Conservation (phyloP, 2,888 invertebrate genomes). For the Oeneis ivallda region DNA sequence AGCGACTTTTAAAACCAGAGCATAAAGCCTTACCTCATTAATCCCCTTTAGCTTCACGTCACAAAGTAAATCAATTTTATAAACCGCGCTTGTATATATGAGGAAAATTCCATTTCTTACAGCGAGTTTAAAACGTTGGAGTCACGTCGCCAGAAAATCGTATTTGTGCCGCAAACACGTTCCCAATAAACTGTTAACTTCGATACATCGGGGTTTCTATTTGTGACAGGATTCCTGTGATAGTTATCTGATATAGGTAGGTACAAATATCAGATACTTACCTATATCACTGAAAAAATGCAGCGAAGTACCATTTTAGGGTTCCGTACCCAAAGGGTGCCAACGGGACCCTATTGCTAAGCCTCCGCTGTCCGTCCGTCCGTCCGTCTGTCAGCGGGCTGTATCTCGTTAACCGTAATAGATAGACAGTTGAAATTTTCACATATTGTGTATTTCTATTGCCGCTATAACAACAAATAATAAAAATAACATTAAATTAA, state of each 20-base stretch:
- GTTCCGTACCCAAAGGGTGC: no score
- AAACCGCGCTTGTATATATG: conserved; percentile 41
- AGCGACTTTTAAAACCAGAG: background rate
- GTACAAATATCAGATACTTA: no score
- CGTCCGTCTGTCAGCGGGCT: no score
- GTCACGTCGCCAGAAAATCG: conserved; percentile 68
- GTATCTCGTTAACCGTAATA: no score
- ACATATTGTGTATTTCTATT: no score
- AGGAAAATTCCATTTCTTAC: conserved; percentile 43
- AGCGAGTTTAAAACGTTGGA: conserved; percentile 47
- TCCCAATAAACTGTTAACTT: conserved; percentile 67
- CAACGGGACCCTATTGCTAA: no score
- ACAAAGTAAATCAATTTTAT: conserved; percentile 43
- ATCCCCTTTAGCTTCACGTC: conserved; percentile 3
- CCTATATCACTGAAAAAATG: no score
- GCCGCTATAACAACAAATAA: no score
- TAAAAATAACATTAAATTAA: no score
- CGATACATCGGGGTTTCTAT: conserved; percentile 52
- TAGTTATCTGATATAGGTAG: conserved; percentile 9
- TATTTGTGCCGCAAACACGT: conserved; percentile 71
- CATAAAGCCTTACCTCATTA: background rate
- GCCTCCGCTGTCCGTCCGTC: no score
- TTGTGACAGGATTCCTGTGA: conserved; percentile 29
- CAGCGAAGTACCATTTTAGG: no score
- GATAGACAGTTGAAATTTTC: no score